Evolutionary conservation across 2,797 vertebrate species (phyloP).

Genomic region (Octomys mimax): DNA sequence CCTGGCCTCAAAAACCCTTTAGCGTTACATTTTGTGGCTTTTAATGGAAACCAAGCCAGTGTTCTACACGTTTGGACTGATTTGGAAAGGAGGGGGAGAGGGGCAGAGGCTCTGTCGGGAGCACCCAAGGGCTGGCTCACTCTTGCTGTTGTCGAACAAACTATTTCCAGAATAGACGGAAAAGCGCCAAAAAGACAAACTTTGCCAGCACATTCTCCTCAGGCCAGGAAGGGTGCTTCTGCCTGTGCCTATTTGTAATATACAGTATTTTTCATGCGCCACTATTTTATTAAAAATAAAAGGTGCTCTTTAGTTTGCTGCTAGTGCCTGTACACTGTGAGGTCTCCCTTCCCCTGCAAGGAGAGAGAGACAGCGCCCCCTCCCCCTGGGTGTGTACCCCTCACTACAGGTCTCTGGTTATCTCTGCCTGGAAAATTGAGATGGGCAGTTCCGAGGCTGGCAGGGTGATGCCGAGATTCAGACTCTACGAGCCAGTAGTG

Average conservation of each 20-base stretch:
- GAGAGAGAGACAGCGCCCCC: slow-evolving; percentile 61
- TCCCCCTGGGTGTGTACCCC: background rate
- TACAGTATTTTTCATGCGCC: slow-evolving; percentile 90
- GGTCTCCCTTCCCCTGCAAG: slow-evolving; percentile 56
- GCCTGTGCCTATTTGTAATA: slow-evolving; percentile 95
- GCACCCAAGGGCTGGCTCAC: slow-evolving; percentile 91
- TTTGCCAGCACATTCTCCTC: slow-evolving; percentile 89
- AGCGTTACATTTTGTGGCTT: slow-evolving; percentile 93
- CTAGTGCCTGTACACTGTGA: slow-evolving; percentile 78
- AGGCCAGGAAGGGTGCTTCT: slow-evolving; percentile 88
- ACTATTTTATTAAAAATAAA: slow-evolving; percentile 98
- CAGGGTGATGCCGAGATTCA: background rate
- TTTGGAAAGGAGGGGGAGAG: slow-evolving; percentile 85
- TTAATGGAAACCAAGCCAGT: slow-evolving; percentile 95
- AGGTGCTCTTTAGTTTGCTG: slow-evolving; percentile 94
- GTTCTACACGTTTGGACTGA: slow-evolving; percentile 93
- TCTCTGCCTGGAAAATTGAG: no score
- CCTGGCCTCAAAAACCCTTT: slow-evolving; percentile 90
- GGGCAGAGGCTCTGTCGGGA: slow-evolving; percentile 90
- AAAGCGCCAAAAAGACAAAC: slow-evolving; percentile 91
- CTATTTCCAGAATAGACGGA: slow-evolving; percentile 92
- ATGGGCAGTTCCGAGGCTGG: background rate
- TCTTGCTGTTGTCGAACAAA: slow-evolving; percentile 94
- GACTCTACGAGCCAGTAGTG: background rate
- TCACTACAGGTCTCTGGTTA: background rate